These are phyloP conservation scores for Procapra przewalskii DNA, from an alignment of 2,113 vertebrate genomes.

Conservation along the genomic window DNA sequence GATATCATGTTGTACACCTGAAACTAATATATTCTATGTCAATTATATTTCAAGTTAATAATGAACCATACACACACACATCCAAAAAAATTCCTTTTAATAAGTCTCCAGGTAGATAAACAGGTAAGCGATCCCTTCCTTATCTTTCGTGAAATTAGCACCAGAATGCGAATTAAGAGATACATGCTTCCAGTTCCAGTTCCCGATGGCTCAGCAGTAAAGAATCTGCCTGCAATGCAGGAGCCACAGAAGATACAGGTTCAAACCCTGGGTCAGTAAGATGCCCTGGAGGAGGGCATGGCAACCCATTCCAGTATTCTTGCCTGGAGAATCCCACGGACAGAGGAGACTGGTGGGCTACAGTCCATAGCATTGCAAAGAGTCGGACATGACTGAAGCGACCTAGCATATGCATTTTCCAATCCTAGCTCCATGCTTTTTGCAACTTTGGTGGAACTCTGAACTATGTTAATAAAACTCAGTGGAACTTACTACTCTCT, in stretches of 20 bases:
- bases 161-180: neutral
- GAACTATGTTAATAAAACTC: neutral
- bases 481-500: neutral
- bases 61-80: neutral
- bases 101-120: neutral
- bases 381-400: neutral
- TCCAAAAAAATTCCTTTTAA: neutral
- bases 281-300: neutral
- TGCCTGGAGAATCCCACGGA: neutral
- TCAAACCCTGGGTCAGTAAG: neutral
- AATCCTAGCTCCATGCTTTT: neutral
- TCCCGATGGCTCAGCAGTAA: neutral
- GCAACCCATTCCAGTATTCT: neutral
- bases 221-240: neutral
- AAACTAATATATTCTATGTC: neutral
- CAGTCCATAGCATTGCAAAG: neutral
- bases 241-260: neutral
- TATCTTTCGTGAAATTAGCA: neutral
- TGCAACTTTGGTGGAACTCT: neutral
- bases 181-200: neutral
- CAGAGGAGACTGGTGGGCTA: neutral
- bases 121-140: neutral
- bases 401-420: neutral
- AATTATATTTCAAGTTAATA: neutral
- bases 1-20: neutral